Conservation (phyloP, 2,888 invertebrate genomes). For the Amiota mariae region DNA sequence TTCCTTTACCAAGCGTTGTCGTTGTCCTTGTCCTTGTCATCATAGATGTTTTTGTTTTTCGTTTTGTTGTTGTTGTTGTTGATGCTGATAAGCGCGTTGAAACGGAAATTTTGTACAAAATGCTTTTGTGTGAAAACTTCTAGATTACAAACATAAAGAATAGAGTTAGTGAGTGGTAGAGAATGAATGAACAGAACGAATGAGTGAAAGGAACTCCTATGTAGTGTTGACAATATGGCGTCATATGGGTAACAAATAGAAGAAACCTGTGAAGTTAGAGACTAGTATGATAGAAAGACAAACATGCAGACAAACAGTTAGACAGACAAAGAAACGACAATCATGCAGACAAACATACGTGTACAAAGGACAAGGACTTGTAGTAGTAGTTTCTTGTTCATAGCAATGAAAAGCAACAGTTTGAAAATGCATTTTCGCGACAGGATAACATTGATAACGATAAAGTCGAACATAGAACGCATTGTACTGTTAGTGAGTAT, state of each 20-base stretch:
- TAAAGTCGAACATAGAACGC: background rate
- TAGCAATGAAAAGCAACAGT: constrained; percentile 13
- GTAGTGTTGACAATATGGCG: constrained; percentile 25
- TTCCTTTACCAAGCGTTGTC: background rate
- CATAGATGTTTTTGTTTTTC: background rate
- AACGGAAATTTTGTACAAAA: constrained; percentile 51
- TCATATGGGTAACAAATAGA: constrained; percentile 14
- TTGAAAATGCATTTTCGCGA: constrained; percentile 15
- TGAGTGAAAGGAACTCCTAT: background rate
- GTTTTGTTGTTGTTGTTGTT: background rate
- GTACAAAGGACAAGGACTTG: no score
- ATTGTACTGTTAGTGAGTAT: no score
- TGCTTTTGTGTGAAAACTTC: constrained; percentile 3
- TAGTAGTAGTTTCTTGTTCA: background rate
- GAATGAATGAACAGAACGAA: no score
- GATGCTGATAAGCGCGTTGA: constrained; percentile 58
- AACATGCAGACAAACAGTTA: background rate
- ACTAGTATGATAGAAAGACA: constrained; percentile 29
- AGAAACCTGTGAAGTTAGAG: constrained; percentile 5
- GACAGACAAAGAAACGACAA: background rate
- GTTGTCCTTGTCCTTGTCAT: background rate
- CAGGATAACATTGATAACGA: constrained; percentile 19
- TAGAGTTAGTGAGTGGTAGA: no score
- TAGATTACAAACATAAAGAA: no score
- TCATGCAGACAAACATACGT: background rate